Percentiles rank a stretch among this genome's conserved stretches.
Evolutionary conservation across 2,113 vertebrate species (phyloP).

Genomic region (Hoplias malabaricus): DNA sequence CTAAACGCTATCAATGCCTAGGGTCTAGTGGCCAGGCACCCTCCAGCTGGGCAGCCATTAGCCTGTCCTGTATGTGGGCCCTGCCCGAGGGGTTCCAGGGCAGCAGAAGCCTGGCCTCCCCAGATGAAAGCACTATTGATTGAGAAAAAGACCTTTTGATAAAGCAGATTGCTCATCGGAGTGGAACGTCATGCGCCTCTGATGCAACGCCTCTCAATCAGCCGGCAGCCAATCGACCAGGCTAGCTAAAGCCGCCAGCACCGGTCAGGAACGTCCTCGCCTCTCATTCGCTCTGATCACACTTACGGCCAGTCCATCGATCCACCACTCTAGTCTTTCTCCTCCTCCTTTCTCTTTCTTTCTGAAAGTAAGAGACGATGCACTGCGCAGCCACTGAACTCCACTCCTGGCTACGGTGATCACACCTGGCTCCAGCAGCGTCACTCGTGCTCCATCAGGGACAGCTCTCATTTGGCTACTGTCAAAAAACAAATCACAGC

Average conservation of each 20-base stretch:
- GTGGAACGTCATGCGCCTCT: slow-evolving; percentile 73
- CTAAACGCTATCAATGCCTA: slow-evolving; percentile 28
- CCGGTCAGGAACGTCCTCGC: slow-evolving; percentile 13
- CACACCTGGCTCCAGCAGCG: slow-evolving; percentile 18
- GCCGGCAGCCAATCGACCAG: slow-evolving; percentile 66
- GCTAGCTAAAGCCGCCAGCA: slow-evolving; percentile 25
- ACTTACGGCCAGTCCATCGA: slow-evolving; percentile 64
- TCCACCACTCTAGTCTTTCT: slow-evolving; percentile 26
- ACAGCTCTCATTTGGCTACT: slow-evolving; percentile 42
- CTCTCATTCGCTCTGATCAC: slow-evolving; percentile 55
- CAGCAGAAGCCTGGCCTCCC: slow-evolving; percentile 52
- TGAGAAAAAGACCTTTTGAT: slow-evolving; percentile 74
- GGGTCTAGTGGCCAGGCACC: slow-evolving; percentile 39
- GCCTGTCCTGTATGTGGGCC: slow-evolving; percentile 27
- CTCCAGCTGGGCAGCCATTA: slow-evolving; percentile 42
- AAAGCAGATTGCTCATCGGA: slow-evolving; percentile 75
- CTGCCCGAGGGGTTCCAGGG: slow-evolving; percentile 39
- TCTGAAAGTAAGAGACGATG: slow-evolving; percentile 20
- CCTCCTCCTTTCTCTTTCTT: not conserved
- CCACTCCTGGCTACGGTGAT: slow-evolving; percentile 9
- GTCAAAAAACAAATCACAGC: slow-evolving; percentile 44
- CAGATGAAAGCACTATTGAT: slow-evolving; percentile 71
- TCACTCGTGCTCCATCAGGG: slow-evolving; percentile 33
- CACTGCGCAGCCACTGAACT: slow-evolving; percentile 21
- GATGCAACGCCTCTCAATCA: slow-evolving; percentile 69